Evolutionary conservation across 2,113 vertebrate genomes (phyloP).

Genomic region (Pheucticus melanocephalus): DNA sequence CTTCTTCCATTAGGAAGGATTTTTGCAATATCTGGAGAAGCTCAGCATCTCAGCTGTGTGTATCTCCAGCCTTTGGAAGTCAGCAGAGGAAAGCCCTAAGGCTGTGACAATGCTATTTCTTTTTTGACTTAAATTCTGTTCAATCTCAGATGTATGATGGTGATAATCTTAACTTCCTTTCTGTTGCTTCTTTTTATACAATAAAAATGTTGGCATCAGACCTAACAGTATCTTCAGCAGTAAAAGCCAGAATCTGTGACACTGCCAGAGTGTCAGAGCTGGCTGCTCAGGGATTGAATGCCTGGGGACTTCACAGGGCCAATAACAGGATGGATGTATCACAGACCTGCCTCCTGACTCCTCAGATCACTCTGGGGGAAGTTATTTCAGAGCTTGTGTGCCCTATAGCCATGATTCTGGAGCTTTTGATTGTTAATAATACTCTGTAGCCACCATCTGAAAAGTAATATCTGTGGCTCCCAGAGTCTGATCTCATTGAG

Average conservation of each 20-base stretch:
- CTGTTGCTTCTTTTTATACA: background rate
- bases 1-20: background rate
- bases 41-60: background rate
- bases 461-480: background rate
- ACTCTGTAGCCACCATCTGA: background rate
- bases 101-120: background rate
- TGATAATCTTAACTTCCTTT: background rate
- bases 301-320: background rate
- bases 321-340: accelerated
- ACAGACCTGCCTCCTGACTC: background rate
- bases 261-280: background rate
- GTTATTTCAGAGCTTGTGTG: background rate
- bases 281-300: background rate
- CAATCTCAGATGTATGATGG: background rate
- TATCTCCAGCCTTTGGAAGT: background rate
- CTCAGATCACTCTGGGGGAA: background rate
- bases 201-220: background rate
- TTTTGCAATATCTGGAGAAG: background rate
- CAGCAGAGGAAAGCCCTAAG: background rate
- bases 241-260: background rate
- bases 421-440: background rate
- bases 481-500: background rate
- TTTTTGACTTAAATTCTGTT: background rate
- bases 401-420: background rate
- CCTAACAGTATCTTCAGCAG: background rate